Percentiles rank a stretch among this genome's conserved stretches.
Conservation (phyloP, 2,888 invertebrate species). For the Diarsia rubi region DNA sequence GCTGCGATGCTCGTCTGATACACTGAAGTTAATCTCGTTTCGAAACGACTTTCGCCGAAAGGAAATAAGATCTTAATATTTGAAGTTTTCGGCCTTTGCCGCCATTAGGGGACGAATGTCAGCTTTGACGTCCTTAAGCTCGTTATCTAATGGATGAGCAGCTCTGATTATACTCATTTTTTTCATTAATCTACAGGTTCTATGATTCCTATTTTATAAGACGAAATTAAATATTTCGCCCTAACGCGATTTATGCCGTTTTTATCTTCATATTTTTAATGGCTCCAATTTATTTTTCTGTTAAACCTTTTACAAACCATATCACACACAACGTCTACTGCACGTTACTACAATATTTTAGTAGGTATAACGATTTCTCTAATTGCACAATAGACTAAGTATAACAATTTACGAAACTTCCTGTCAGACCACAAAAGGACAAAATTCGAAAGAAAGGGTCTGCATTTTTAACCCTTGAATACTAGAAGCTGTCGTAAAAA, state of each 20-base stretch:
- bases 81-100: constrained; percentile 55
- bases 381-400: constrained; percentile 25
- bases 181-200: background rate
- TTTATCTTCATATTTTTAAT: background rate
- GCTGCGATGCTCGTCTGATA: constrained; percentile 58
- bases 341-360: background rate
- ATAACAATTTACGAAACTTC: constrained; percentile 5
- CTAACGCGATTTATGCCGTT: background rate
- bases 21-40: constrained; percentile 64
- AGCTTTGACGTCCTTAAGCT: constrained; percentile 50
- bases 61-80: constrained; percentile 69
- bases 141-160: constrained; percentile 47
- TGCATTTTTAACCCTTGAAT: constrained; percentile 2
- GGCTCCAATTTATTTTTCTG: background rate
- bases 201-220: constrained; percentile 1
- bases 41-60: constrained; percentile 64
- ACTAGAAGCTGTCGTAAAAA: constrained; percentile 21
- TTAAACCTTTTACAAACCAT: background rate
- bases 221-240: background rate
- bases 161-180: constrained; percentile 16
- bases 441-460: constrained; percentile 22
- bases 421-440: constrained; percentile 4
- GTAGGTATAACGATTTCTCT: background rate
- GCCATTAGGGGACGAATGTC: constrained; percentile 59
- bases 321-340: no score